A percentile compares a stretch with the other conserved stretches of the same genome.
Evolutionary conservation across 2,888 invertebrate genomes (phyloP).

Genomic region (Agrochola litura): DNA sequence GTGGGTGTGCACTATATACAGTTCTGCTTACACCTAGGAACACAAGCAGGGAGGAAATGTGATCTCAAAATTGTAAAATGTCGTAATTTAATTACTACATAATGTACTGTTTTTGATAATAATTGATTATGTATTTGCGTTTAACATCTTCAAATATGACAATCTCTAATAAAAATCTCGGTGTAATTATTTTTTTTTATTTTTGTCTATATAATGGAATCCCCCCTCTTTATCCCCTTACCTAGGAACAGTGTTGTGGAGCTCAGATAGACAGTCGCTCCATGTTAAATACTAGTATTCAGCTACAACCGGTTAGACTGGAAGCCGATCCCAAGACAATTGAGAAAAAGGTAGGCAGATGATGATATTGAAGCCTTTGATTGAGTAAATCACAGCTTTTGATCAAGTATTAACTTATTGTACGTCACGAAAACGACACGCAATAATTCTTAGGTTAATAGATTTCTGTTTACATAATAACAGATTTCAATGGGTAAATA

Average conservation of each 20-base stretch:
- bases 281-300: no score
- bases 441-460: background rate
- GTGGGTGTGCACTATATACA: background rate
- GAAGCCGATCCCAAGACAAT: background rate
- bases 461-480: background rate
- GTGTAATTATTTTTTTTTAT: conserved; percentile 19
- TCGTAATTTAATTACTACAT: conserved; percentile 16
- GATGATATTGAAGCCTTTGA: background rate
- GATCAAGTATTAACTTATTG: background rate
- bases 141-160: conserved; percentile 17
- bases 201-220: background rate
- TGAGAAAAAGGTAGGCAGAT: background rate
- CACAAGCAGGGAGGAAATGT: background rate
- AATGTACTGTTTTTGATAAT: background rate
- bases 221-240: background rate
- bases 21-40: background rate
- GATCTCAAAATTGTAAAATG: conserved; percentile 18
- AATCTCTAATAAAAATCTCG: conserved; percentile 35
- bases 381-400: background rate
- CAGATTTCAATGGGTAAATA: background rate
- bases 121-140: conserved; percentile 3
- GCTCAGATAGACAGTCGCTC: background rate
- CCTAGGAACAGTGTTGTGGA: background rate
- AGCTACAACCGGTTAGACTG: background rate
- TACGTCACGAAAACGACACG: no score